phyloP scores from a whole-genome alignment of 1,140 invertebrate genomes.

The Drosophila saltans region DNA sequence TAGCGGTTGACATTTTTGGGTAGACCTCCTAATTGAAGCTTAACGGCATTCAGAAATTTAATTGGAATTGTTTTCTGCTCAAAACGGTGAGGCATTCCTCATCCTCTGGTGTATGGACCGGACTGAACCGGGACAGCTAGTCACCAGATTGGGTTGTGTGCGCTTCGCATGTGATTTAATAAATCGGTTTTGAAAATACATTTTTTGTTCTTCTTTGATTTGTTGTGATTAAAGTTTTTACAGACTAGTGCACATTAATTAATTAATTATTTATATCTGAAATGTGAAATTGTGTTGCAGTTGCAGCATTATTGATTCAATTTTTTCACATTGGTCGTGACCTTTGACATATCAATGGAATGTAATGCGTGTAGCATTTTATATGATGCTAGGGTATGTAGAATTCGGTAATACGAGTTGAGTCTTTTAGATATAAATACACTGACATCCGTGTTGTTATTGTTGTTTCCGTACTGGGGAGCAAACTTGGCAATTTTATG shows the following conservation, averaged over 20 bases:
- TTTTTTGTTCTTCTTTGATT: not conserved
- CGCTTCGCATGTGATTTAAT: not conserved
- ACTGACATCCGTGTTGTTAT: constrained; percentile 26
- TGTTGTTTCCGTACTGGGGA: constrained; percentile 10
- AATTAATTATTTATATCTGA: too few species aligned
- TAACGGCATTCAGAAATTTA: constrained; percentile 43
- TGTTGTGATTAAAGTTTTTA: not conserved
- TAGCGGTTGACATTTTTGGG: constrained; percentile 47
- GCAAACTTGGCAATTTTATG: constrained; percentile 77
- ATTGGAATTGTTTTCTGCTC: constrained; percentile 31
- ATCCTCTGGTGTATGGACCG: not conserved
- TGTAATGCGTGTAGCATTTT: too few species aligned
- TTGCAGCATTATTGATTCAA: too few species aligned
- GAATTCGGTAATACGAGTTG: not conserved
- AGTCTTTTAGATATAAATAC: not conserved
- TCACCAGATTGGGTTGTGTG: not conserved
- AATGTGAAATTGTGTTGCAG: too few species aligned
- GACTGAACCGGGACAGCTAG: not conserved
- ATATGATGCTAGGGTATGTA: not conserved
- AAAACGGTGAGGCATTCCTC: not conserved
- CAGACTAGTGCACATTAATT: not conserved
- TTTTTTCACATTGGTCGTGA: too few species aligned
- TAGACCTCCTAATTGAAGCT: constrained; percentile 49
- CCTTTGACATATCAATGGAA: too few species aligned
- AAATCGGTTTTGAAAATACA: not conserved